Conservation (phyloP, 2,113 vertebrate species). For the Cephalopterus ornatus region DNA sequence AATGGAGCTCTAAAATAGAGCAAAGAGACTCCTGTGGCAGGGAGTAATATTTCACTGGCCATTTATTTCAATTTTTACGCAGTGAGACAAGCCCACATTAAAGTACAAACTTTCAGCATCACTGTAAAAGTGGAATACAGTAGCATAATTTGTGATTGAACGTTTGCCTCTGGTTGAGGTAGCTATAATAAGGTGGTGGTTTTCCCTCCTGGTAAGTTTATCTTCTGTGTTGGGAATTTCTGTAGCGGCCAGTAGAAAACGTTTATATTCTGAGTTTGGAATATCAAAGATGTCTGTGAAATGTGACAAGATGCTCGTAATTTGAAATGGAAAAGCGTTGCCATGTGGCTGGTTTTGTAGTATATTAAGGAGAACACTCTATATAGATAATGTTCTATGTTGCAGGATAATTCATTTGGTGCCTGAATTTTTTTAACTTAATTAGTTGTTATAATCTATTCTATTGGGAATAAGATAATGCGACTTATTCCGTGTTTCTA, state of each 20-base stretch:
- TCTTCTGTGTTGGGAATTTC: not conserved
- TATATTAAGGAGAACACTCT: slow-evolving; percentile 12
- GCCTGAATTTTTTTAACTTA: slow-evolving; percentile 58
- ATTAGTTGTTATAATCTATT: slow-evolving; percentile 40
- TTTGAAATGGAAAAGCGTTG: not conserved
- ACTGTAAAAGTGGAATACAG: not conserved
- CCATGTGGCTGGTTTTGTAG: slow-evolving; percentile 20
- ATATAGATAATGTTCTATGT: slow-evolving; percentile 26
- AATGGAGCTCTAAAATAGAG: not conserved
- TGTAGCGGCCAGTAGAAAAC: not conserved
- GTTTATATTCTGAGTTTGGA: not conserved
- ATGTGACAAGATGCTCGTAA: not conserved
- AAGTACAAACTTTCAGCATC: not conserved
- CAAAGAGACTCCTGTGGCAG: not conserved
- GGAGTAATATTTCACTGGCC: slow-evolving; percentile 1
- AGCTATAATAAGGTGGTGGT: accelerated
- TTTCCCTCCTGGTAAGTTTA: not conserved
- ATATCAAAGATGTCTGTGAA: not conserved
- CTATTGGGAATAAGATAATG: slow-evolving; percentile 48
- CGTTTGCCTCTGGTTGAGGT: not conserved
- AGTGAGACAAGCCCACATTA: slow-evolving; percentile 39
- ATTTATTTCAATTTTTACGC: slow-evolving; percentile 30
- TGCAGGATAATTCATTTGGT: slow-evolving; percentile 49
- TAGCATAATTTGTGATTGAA: not conserved
- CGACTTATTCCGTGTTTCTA: slow-evolving; percentile 64